A percentile compares a stretch with the other conserved stretches of the same genome.
Evolutionary conservation across 2,888 invertebrate genomes (phyloP).

Genomic region (Tromatobia lineatoria): DNA sequence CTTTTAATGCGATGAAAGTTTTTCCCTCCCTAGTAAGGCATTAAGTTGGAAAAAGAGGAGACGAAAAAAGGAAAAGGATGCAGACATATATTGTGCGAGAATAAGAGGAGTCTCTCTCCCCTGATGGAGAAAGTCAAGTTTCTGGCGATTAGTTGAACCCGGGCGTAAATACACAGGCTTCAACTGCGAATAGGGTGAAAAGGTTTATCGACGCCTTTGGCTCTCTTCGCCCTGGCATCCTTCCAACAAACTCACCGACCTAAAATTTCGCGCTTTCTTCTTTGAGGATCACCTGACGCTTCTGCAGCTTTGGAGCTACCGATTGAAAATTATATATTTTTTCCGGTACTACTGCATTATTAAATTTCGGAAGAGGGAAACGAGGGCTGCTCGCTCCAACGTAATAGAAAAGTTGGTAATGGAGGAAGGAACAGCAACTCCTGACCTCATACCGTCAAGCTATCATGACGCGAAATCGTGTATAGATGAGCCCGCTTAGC

Average conservation of each 20-base stretch:
- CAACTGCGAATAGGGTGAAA: background rate
- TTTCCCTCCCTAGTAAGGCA: background rate
- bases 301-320: background rate
- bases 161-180: background rate
- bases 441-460: no score
- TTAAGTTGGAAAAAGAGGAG: background rate
- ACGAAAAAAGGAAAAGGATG: background rate
- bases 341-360: background rate
- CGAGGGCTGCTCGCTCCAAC: background rate
- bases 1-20: background rate
- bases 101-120: background rate
- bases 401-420: background rate
- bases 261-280: background rate
- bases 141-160: background rate
- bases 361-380: background rate
- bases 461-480: no score
- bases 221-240: background rate
- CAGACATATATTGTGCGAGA: background rate
- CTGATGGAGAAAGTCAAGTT: background rate
- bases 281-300: background rate
- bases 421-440: no score
- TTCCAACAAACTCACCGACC: background rate
- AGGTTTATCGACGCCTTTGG: background rate
- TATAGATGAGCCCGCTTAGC: no score
- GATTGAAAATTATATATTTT: background rate